Evolutionary conservation across 2,888 invertebrate genomes (phyloP), one percentile per base, ranked within the genome.

Genomic region (Eremobia ochroleuca): DNA sequence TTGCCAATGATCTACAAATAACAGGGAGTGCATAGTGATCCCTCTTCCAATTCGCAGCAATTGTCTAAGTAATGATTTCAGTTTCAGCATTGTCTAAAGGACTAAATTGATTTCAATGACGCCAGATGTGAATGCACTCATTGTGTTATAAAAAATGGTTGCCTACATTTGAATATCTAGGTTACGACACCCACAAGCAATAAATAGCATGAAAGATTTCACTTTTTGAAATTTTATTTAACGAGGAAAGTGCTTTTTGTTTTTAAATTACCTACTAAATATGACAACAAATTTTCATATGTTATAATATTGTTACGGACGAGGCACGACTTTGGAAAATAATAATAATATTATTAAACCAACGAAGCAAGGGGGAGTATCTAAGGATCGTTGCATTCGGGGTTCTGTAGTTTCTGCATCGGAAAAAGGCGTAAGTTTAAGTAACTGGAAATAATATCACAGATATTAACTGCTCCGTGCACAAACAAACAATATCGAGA

Each of bases 121-220:
- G 62, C 31, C 6, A 73, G 72, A 73, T 62, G 71, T 75, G 34
- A 77, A 85, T 72, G 67, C 70, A 76, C 52, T 75, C 77, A 71
- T 58, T 73, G 65, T 71, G 62, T 70, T 71, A 62, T 58, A 62
- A 43, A 70, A 78, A 83, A 62, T 70, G 25, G 31, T 65, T 61
- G 62, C 49, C 73, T 78, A 70, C n/a, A 82, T 73, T 62, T 73
- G 65, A 82, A 81, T 66, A 82, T 73, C 65, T 74, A 67, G 83
- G 68, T 37, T 67, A 74, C 61, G 9, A 61, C 73, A 61, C 55
- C 62, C 69, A 76, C 70, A 49, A 11, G 34, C 58, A 81, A 73
- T 66, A 73, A 52, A 25, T 11, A 25, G 40, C 28, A 43, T 58
- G 25, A 62, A 69, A 31, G 46, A 80, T 76, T 81, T 80, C 76